These are phyloP conservation scores for Luffia ferchaultella DNA, from an alignment of 2,888 invertebrate species.

Conservation along the genomic window DNA sequence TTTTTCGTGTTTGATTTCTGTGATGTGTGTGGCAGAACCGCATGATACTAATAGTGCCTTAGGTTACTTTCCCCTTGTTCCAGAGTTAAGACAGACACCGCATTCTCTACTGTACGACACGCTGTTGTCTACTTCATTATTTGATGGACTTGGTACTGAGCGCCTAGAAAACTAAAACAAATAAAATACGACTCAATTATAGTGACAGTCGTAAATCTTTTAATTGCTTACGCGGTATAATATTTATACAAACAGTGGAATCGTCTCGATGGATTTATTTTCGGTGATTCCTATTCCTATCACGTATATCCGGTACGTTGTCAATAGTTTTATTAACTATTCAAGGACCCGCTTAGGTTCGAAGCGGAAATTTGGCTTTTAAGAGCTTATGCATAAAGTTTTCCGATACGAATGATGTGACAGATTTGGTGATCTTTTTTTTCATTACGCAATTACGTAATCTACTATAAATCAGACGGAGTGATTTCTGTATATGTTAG, in stretches of 20 bases:
- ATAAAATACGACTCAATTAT: too few relatives aligned
- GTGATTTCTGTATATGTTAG: not conserved
- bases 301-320: not conserved
- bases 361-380: not conserved
- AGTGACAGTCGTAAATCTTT: not conserved
- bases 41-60: too few relatives aligned
- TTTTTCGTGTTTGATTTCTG: too few relatives aligned
- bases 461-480: not conserved
- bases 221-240: not conserved
- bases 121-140: too few relatives aligned
- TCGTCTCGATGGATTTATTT: not conserved
- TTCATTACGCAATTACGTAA: not conserved
- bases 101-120: too few relatives aligned
- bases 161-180: too few relatives aligned
- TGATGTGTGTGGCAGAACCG: too few relatives aligned
- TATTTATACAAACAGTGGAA: not conserved
- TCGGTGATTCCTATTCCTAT: not conserved
- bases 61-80: too few relatives aligned
- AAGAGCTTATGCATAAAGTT: not conserved
- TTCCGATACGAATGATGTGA: not conserved
- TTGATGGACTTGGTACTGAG: too few relatives aligned
- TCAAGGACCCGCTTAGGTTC: not conserved
- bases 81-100: too few relatives aligned
- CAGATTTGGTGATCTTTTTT: not conserved
- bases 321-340: not conserved